Conservation (phyloP, 2,113 vertebrate species). For the Cryptomyrus ogoouensis region DNA sequence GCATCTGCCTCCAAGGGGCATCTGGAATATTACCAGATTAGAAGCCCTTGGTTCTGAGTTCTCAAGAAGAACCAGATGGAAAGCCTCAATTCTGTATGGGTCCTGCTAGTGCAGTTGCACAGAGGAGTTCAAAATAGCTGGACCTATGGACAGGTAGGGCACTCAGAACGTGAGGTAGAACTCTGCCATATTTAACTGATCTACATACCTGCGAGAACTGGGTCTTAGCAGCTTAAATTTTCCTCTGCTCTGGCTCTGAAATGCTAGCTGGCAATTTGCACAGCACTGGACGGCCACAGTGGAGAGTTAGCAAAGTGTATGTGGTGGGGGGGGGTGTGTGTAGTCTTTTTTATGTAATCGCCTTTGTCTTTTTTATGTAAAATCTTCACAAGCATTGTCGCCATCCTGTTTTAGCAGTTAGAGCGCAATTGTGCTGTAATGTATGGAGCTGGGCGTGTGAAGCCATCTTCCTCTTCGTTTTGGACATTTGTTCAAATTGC, state of each 20-base stretch:
- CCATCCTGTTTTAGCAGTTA: not conserved
- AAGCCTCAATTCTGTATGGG: not conserved
- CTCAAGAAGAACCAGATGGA: not conserved
- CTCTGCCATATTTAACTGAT: not conserved
- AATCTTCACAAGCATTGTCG: not conserved
- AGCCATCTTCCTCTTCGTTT: not conserved
- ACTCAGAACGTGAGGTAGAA: not conserved
- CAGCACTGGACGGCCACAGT: not conserved
- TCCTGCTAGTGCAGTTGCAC: not conserved
- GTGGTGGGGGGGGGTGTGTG: not conserved
- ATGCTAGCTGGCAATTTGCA: constrained; percentile 1
- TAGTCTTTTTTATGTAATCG: not conserved
- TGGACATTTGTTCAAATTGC: not conserved
- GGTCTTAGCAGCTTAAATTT: not conserved
- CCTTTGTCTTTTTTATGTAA: not conserved
- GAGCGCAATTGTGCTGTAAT: not conserved
- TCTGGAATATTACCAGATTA: not conserved
- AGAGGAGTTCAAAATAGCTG: not conserved
- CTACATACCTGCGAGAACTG: not conserved
- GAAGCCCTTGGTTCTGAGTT: not conserved
- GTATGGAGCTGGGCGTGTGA: not conserved
- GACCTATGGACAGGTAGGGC: not conserved
- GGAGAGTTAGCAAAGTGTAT: not conserved
- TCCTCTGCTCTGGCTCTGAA: not conserved
- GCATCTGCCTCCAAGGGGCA: not conserved